phyloP scores from a whole-genome alignment of 23 tunicate species.

The Diplosoma virens region DNA sequence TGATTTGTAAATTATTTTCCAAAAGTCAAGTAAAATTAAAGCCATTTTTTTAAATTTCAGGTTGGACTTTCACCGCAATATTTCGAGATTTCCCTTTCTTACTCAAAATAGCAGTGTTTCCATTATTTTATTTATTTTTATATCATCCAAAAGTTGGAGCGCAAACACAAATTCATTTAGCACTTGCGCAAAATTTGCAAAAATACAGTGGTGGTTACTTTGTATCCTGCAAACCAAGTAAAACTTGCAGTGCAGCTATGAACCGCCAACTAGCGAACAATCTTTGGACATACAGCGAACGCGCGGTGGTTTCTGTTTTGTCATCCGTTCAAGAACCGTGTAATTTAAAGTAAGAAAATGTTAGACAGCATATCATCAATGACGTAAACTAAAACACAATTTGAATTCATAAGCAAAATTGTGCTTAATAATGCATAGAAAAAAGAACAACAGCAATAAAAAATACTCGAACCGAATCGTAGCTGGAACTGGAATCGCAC shows the following conservation, averaged over 20 bases:
- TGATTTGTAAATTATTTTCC: neutral
- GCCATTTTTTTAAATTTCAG: conserved; percentile 8
- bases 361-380: too few species aligned
- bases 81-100: conserved; percentile 62
- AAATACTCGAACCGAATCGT: too few species aligned
- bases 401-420: too few species aligned
- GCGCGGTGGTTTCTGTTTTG: neutral
- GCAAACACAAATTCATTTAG: conserved; percentile 71
- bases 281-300: conserved; percentile 50
- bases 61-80: conserved; percentile 57
- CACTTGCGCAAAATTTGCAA: conserved; percentile 35
- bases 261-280: conserved; percentile 33
- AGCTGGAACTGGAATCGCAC: too few species aligned
- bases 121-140: conserved; percentile 53
- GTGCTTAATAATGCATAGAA: too few species aligned
- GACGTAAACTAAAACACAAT: too few species aligned
- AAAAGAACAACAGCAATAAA: too few species aligned
- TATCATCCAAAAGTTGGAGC: conserved; percentile 56
- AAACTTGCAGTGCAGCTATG: conserved; percentile 10
- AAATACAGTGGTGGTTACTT: conserved; percentile 45
- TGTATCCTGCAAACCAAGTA: conserved; percentile 42
- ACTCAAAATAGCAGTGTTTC: conserved; percentile 35
- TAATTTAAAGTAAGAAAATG: too few species aligned
- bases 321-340: neutral
- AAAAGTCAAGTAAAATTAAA: neutral